Evolutionary conservation across 1,140 invertebrate species (phyloP), one percentile per base, ranked within the genome.

Genomic region (Tetraneura akinire): DNA sequence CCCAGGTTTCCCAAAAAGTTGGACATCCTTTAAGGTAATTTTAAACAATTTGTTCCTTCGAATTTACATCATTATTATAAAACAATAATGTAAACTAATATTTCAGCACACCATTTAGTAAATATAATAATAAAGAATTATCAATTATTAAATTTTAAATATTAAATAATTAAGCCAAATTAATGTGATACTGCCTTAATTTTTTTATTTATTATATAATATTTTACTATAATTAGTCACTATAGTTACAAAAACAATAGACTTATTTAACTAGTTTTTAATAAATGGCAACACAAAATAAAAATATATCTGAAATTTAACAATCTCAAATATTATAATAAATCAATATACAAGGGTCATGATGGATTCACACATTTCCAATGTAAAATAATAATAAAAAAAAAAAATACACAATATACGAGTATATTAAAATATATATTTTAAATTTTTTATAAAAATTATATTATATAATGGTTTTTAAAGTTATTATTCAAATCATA

Each of bases 111-210:
- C n/a, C 45, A 23, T 68, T 68, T 68, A 68, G 42, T 68, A 47
- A 47, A 68, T 68, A 68, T n/a, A 16, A 68, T 10, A 45, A 68
- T 6, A 45, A 68, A 23, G 42, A 68, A 47, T 68, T 68, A 68
- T 68, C 32, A 37, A 37, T 37, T 37, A 8, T 37, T 37, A n/a
- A n/a, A n/a, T n/a, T n/a, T n/a, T n/a, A n/a, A n/a, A n/a, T n/a
- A n/a, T n/a, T 68, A 68, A 57, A 57, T 37, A 37, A 57, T 74
- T 53, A 29, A 9, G 73, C 73, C 73, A 76, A 76, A 57, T 45
- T 57, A 57, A 76, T 76, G 73, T 57, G 73, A 76, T 76, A 76
- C 32, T 60, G 73, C 73, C 73, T 76, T 37, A 73, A 23, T 4
- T 51, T 73, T 73, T 73, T 73, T 53, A n/a, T 73, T 73, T 53